Percentiles rank a stretch among this genome's conserved stretches.
These are phyloP conservation scores for Meloe dianella DNA, from an alignment of 2,888 invertebrate species.

Conservation along the genomic window DNA sequence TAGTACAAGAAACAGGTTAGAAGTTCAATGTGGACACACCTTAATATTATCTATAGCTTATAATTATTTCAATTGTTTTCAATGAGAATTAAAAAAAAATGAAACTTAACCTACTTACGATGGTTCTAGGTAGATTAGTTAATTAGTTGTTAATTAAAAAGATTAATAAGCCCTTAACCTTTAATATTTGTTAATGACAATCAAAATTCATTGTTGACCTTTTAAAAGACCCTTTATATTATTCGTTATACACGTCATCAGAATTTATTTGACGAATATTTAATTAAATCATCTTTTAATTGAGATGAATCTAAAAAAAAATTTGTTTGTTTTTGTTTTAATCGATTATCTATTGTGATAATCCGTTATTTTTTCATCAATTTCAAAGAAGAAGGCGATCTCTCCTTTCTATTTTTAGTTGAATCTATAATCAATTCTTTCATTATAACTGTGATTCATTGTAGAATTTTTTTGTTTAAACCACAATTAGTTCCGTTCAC, in stretches of 20 bases:
- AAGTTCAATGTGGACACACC: background rate
- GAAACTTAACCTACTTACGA: too few relatives aligned
- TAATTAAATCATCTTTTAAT: too few relatives aligned
- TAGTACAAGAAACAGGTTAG: background rate
- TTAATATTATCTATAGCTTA: too few relatives aligned
- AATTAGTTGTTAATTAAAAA: background rate
- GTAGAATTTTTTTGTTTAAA: background rate
- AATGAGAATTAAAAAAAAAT: too few relatives aligned
- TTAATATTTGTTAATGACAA: background rate
- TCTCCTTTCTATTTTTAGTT: background rate
- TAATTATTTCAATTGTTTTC: background rate
- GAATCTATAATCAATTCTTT: background rate
- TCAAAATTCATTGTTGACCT: background rate
- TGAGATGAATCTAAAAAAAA: too few relatives aligned
- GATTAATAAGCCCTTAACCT: conserved; percentile 10
- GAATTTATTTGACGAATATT: too few relatives aligned
- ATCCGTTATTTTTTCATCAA: background rate
- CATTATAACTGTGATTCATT: background rate
- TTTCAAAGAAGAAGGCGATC: background rate
- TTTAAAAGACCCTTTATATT: background rate
- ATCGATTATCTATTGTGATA: background rate
- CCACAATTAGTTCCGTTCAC: background rate
- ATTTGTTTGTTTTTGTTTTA: too few relatives aligned
- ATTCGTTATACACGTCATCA: background rate
- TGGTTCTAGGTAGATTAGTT: background rate